Evolutionary conservation across 2,888 invertebrate genomes (phyloP).

Genomic region (Cryptocephalus primarius): DNA sequence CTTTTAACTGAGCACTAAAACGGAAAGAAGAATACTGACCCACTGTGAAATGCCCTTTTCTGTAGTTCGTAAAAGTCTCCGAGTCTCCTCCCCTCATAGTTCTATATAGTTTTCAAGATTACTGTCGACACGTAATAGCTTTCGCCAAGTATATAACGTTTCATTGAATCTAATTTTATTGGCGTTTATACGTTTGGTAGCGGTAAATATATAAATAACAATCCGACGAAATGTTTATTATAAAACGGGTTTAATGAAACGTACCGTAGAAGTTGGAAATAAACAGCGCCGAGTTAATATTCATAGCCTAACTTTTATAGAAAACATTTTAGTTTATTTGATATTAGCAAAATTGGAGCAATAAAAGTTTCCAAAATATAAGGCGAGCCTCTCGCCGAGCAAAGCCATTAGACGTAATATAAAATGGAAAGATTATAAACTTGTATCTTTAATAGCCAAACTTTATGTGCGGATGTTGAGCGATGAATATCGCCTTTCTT

Average conservation of each 20-base stretch:
- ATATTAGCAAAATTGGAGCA: slow-evolving; percentile 40
- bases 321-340: slow-evolving; percentile 25
- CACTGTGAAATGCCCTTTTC: too few relatives aligned
- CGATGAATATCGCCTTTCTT: slow-evolving; percentile 35
- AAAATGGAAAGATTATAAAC: slow-evolving; percentile 38
- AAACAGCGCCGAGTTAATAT: slow-evolving; percentile 9
- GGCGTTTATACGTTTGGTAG: too few relatives aligned
- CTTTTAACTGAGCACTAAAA: too few relatives aligned
- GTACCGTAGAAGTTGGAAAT: neutral
- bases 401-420: slow-evolving; percentile 31
- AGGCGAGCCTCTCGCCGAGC: slow-evolving; percentile 19
- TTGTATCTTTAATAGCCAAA: slow-evolving; percentile 39
- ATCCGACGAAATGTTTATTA: too few relatives aligned
- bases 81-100: too few relatives aligned
- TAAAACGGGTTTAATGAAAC: neutral
- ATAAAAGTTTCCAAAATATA: slow-evolving; percentile 43
- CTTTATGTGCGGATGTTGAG: slow-evolving; percentile 36
- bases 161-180: too few relatives aligned
- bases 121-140: too few relatives aligned
- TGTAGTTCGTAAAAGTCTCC: too few relatives aligned
- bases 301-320: slow-evolving; percentile 10
- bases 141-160: too few relatives aligned
- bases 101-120: too few relatives aligned
- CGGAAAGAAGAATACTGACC: too few relatives aligned
- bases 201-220: too few relatives aligned